Evolutionary conservation across 2,113 vertebrate species (phyloP).

Genomic region (Setophaga petechia): DNA sequence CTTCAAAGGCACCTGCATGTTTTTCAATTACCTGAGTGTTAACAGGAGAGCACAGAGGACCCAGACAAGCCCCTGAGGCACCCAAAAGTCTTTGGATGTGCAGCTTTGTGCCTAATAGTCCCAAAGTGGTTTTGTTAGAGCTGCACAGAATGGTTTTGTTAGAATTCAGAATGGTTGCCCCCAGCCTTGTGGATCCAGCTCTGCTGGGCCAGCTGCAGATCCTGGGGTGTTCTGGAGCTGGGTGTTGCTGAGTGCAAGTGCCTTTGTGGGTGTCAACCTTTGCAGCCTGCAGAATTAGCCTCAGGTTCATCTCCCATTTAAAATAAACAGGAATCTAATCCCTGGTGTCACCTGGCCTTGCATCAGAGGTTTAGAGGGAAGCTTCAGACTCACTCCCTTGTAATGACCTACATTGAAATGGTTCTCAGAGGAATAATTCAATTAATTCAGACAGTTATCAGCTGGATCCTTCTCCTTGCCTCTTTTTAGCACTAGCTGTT

Average conservation of each 20-base stretch:
- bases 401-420: background rate
- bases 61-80: background rate
- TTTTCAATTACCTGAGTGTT: background rate
- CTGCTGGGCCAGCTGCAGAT: background rate
- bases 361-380: background rate
- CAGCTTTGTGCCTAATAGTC: background rate
- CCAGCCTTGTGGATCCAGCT: background rate
- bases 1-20: background rate
- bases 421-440: background rate
- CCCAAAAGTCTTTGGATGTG: background rate
- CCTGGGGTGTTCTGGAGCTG: background rate
- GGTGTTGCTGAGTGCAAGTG: background rate
- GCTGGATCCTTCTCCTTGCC: background rate
- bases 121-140: background rate
- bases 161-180: background rate
- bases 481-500: background rate
- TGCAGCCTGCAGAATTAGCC: background rate
- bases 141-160: background rate
- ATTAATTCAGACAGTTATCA: slow-evolving; percentile 16
- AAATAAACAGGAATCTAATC: background rate
- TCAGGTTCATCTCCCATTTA: background rate
- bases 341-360: background rate
- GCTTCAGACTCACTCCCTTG: background rate
- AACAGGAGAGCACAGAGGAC: background rate
- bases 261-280: background rate